Evolutionary conservation across 2,888 invertebrate genomes (phyloP).

Genomic region (Lasius platythorax): DNA sequence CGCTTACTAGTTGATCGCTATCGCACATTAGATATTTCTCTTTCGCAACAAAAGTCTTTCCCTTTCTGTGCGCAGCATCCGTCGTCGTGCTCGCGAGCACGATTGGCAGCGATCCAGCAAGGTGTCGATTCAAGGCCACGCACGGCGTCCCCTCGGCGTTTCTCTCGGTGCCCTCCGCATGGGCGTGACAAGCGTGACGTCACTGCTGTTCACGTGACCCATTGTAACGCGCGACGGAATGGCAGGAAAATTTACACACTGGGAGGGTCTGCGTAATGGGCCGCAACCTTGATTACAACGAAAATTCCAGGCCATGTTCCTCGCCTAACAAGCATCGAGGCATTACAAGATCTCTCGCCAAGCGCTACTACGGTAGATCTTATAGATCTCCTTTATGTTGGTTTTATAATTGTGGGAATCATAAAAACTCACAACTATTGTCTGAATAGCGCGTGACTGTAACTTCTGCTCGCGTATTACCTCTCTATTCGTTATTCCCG

Average conservation of each 20-base stretch:
- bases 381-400: background rate
- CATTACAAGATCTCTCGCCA: background rate
- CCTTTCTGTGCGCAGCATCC: slow-evolving; percentile 78
- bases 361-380: background rate
- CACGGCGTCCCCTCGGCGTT: slow-evolving; percentile 25
- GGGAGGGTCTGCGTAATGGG: slow-evolving; percentile 4
- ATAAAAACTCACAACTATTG: background rate
- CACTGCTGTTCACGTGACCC: slow-evolving; percentile 35
- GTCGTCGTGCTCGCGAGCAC: slow-evolving; percentile 67
- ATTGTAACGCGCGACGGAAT: slow-evolving; percentile 59
- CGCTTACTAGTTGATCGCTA: too few species aligned
- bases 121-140: slow-evolving; percentile 69
- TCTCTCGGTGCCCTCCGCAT: slow-evolving; percentile 52
- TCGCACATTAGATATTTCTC: slow-evolving; percentile 11
- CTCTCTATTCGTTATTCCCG: background rate
- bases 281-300: slow-evolving; percentile 16
- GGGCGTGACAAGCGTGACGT: slow-evolving; percentile 48
- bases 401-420: background rate
- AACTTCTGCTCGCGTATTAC: background rate
- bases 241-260: slow-evolving; percentile 44
- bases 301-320: slow-evolving; percentile 18
- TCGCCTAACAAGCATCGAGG: background rate
- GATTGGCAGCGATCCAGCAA: slow-evolving; percentile 78
- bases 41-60: background rate
- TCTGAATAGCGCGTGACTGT: background rate